Evolutionary conservation across 2,797 vertebrate species (phyloP), one percentile per base, ranked within the genome.

Genomic region (Sphaeramia orbicularis): DNA sequence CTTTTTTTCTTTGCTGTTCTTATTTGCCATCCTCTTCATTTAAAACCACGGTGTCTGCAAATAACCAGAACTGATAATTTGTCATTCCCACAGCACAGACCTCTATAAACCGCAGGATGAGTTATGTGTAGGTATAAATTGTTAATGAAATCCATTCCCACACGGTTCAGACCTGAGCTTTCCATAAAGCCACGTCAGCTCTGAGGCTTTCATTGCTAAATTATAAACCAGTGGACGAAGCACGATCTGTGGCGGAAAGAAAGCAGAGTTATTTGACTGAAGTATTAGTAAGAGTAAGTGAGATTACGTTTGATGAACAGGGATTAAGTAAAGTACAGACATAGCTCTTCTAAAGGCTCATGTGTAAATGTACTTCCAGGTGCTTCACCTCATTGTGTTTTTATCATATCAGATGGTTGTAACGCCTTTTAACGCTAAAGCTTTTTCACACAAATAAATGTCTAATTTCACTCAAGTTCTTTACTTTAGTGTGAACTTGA

Each of bases 71-170:
- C 27, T n/a, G 35, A 44, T 66, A 61, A 15, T 62, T 66, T 71
- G 70, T 69, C 18, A 59, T 54, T 58, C 44, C n/a, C 27, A 47
- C 52, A 44, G 15, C 19, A 42, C 48, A 51, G 38, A 50, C 44
- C 21, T 10, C 63, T 59, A 64, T 68, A 69, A 80, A 77, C 30
- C 61, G 68, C 15, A 58, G 40, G 35, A 59, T 65, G 64, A 80
- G 41, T 65, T 81, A 53, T 72, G 42, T 64, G 59, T 3, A 16
- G 53, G 42, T 76, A 47, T 81, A 74, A 82, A 79, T 74, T 59
- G 32, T 57, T 74, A 73, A 83, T 81, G 58, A 76, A 75, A 78
- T 78, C 75, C 69, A 78, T 78, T 71, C 44, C 53, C 47, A 24
- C 24, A 9, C 64, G 51, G 44, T 41, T 74, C 53, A 57, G 65